A percentile compares a stretch with the other conserved stretches of the same genome.
phyloP scores from a whole-genome alignment of 2,888 invertebrate species.

The Eupithecia centaureata region DNA sequence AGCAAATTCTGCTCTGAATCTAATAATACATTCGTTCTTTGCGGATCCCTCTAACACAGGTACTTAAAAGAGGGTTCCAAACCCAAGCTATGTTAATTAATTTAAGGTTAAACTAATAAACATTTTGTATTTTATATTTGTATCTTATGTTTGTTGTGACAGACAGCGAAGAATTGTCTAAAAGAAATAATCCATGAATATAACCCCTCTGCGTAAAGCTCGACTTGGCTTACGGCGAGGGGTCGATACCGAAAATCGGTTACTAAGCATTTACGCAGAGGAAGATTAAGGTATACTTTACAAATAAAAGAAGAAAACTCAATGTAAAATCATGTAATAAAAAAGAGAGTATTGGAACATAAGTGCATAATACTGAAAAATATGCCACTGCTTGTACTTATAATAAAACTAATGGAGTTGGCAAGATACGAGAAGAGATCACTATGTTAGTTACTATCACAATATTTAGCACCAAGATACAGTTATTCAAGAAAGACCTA shows the following conservation, averaged over 20 bases:
- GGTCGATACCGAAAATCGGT: too few relatives aligned
- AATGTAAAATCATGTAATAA: constrained; percentile 25
- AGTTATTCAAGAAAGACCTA: background rate
- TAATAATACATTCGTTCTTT: too few relatives aligned
- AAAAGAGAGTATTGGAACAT: constrained; percentile 65
- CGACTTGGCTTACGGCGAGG: too few relatives aligned
- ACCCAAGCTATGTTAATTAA: too few relatives aligned
- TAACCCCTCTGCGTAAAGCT: too few relatives aligned
- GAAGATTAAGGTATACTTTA: background rate
- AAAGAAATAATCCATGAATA: too few relatives aligned
- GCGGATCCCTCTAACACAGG: too few relatives aligned
- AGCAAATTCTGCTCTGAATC: too few relatives aligned
- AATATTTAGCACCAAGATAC: constrained; percentile 18
- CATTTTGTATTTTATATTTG: too few relatives aligned
- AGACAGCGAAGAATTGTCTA: background rate
- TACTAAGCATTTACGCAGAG: background rate
- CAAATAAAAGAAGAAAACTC: constrained; percentile 1
- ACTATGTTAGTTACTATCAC: constrained; percentile 63
- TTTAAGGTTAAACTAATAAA: too few relatives aligned
- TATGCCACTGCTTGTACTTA: constrained; percentile 62
- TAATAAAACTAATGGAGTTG: constrained; percentile 45
- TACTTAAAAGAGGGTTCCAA: too few relatives aligned
- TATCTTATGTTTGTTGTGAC: too few relatives aligned
- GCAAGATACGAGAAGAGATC: constrained; percentile 69
- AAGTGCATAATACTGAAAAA: constrained; percentile 52